Percentiles rank a stretch among this genome's conserved stretches.
Evolutionary conservation across 1,140 invertebrate genomes (phyloP).

Genomic region (Drosophila murphyi): DNA sequence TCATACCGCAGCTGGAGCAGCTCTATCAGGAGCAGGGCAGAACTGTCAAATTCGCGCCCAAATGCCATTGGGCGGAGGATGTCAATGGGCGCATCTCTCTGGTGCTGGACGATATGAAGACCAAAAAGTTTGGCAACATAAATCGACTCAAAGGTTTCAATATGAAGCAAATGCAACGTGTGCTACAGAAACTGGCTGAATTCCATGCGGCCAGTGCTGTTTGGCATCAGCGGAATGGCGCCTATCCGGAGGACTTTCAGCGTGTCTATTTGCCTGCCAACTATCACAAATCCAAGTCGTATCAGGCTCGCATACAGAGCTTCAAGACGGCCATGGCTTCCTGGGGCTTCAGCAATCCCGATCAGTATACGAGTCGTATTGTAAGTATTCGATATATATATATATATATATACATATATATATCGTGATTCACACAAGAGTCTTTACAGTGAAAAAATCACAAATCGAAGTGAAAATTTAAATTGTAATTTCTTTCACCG

Average conservation of each 20-base stretch:
- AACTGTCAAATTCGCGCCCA: slow-evolving; percentile 65
- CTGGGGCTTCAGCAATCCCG: slow-evolving; percentile 72
- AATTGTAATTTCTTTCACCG: too few relatives aligned
- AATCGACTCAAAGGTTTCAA: slow-evolving; percentile 86
- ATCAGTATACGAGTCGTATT: slow-evolving; percentile 60
- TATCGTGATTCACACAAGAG: too few relatives aligned
- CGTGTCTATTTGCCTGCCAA: slow-evolving; percentile 75
- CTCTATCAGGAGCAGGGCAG: slow-evolving; percentile 73
- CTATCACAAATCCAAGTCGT: slow-evolving; percentile 71
- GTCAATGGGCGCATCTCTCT: slow-evolving; percentile 77
- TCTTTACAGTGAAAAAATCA: background rate
- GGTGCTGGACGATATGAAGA: slow-evolving; percentile 86
- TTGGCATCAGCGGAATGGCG: slow-evolving; percentile 59
- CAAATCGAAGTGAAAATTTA: too few relatives aligned
- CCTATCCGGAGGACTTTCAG: slow-evolving; percentile 75
- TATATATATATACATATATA: too few relatives aligned
- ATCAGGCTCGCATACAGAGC: slow-evolving; percentile 73
- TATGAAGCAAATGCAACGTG: slow-evolving; percentile 85
- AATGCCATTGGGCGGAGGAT: slow-evolving; percentile 70
- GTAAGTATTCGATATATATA: slow-evolving; percentile 38
- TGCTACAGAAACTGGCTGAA: slow-evolving; percentile 86
- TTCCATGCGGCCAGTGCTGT: slow-evolving; percentile 86
- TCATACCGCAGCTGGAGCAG: slow-evolving; percentile 71
- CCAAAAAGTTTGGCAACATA: slow-evolving; percentile 86
- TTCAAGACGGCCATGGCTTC: slow-evolving; percentile 70